Percentiles rank a stretch among this genome's conserved stretches.
phyloP scores from a whole-genome alignment of 2,888 invertebrate genomes.

The Alentia gelatinosa region DNA sequence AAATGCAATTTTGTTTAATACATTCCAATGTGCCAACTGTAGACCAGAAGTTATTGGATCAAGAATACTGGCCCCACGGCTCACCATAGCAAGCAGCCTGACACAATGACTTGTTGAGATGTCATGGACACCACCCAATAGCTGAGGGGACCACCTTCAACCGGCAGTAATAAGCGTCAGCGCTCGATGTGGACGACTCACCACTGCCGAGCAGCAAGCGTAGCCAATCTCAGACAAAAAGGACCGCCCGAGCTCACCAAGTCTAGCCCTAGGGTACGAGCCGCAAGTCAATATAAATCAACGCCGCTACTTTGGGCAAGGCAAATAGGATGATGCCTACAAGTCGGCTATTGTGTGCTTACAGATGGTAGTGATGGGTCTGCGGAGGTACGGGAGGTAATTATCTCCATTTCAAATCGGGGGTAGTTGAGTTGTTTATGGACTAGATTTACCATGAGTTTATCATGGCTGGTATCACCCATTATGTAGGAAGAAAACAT shows the following conservation, averaged over 20 bases:
- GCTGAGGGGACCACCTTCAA: background rate
- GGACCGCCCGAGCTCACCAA: background rate
- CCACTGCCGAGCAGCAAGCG: background rate
- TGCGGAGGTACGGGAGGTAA: too few relatives aligned
- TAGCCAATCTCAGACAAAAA: background rate
- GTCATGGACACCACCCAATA: constrained; percentile 1
- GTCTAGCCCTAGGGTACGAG: background rate
- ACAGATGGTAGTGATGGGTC: background rate
- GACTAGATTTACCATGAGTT: too few relatives aligned
- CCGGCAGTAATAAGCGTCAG: background rate
- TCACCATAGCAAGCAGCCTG: too few relatives aligned
- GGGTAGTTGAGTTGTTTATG: too few relatives aligned
- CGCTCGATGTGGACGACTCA: background rate
- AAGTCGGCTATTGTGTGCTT: background rate
- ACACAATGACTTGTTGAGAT: background rate
- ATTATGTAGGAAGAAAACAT: too few relatives aligned
- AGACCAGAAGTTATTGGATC: too few relatives aligned
- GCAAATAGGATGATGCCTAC: background rate
- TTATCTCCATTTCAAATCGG: too few relatives aligned
- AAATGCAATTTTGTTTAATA: too few relatives aligned
- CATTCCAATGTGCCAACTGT: too few relatives aligned
- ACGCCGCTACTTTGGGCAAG: background rate
- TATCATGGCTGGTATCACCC: too few relatives aligned
- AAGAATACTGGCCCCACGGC: too few relatives aligned
- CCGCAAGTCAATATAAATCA: background rate